phyloP scores from a whole-genome alignment of 2,888 invertebrate genomes.

The Megastigmus dorsalis region DNA sequence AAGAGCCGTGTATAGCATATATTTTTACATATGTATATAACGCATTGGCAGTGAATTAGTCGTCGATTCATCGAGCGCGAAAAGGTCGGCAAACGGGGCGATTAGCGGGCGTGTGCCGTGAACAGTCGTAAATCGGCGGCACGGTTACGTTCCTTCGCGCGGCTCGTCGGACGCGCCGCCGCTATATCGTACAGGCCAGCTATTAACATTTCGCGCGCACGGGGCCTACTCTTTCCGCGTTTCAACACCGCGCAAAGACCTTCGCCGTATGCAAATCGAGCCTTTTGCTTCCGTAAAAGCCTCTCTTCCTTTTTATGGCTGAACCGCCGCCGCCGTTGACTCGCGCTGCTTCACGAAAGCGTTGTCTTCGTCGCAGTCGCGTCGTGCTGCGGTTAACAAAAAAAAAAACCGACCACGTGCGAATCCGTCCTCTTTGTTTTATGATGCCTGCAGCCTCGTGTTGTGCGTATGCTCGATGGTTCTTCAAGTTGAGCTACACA shows the following conservation, averaged over 20 bases:
- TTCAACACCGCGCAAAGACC: slow-evolving; percentile 51
- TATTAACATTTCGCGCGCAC: slow-evolving; percentile 50
- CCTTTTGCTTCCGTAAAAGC: slow-evolving; percentile 53
- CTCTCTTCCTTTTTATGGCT: slow-evolving; percentile 42
- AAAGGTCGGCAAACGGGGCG: slow-evolving; percentile 36
- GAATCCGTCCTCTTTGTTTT: no score
- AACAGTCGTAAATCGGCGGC: slow-evolving; percentile 25
- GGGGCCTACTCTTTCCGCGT: slow-evolving; percentile 54
- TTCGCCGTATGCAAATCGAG: slow-evolving; percentile 55
- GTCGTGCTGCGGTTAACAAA: background rate
- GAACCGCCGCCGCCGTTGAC: background rate
- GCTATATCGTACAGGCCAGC: no score
- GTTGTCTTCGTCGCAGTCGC: background rate
- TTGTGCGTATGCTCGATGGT: no score
- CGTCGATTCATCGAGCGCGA: background rate
- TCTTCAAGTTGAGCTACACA: no score
- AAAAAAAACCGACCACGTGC: no score
- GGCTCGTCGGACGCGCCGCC: background rate
- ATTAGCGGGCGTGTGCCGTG: slow-evolving; percentile 1
- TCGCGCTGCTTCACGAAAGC: background rate
- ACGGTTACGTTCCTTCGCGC: slow-evolving; percentile 25
- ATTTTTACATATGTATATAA: no score
- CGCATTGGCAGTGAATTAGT: no score
- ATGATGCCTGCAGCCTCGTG: no score
- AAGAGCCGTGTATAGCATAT: no score